A percentile compares a stretch with the other conserved stretches of the same genome.
Evolutionary conservation across 1,140 invertebrate species (phyloP).

Genomic region (Agrypnia vestita): DNA sequence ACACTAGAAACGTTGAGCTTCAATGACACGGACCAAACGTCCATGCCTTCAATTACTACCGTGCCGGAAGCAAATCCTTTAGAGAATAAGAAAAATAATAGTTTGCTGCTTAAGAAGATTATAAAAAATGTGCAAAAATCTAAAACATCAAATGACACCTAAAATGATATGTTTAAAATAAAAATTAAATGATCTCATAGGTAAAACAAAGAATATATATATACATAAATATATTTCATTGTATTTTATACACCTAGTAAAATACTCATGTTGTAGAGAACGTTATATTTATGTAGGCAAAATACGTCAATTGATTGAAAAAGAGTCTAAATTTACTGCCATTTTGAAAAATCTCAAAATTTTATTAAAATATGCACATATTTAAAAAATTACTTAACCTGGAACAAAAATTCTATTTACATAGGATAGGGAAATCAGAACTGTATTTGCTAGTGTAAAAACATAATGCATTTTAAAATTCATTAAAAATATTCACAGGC

Average conservation of each 20-base stretch:
- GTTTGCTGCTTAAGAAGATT: constrained; percentile 33
- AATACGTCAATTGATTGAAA: not conserved
- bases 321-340: not conserved
- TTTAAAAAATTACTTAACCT: no score
- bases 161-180: not conserved
- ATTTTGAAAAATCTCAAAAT: not conserved
- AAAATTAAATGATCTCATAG: constrained; percentile 22
- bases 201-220: not conserved
- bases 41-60: constrained; percentile 25
- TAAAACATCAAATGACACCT: constrained; percentile 25
- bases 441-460: no score
- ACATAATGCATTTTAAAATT: no score
- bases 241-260: constrained; percentile 6
- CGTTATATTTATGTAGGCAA: constrained; percentile 1
- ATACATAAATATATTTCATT: constrained; percentile 7
- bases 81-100: not conserved
- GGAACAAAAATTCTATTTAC: no score
- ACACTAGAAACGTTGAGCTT: constrained; percentile 3
- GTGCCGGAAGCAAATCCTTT: constrained; percentile 1
- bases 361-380: no score
- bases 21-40: constrained; percentile 43
- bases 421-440: no score
- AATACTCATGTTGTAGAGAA: constrained; percentile 14
- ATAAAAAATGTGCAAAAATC: not conserved
- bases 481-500: no score